Evolutionary conservation across 2,113 vertebrate genomes (phyloP).

Genomic region (Saimiri boliviensis): DNA sequence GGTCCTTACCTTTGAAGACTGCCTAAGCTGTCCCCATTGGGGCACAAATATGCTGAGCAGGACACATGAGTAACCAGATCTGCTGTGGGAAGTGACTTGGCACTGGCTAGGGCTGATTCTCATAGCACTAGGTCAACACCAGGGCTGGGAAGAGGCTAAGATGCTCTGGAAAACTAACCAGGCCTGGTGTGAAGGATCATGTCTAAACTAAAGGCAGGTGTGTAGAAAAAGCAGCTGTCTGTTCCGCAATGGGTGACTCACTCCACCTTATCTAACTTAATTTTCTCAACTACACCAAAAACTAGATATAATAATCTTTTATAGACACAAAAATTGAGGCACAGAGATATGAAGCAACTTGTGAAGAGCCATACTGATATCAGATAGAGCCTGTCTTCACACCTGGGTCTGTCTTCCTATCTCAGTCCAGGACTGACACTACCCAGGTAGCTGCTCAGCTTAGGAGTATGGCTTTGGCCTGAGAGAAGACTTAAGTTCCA

Average conservation of each 20-base stretch:
- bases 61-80: neutral
- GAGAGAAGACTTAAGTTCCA: neutral
- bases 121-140: neutral
- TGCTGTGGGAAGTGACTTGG: neutral
- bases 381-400: neutral
- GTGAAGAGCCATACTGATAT: neutral
- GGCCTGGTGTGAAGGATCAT: neutral
- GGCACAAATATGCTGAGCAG: neutral
- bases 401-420: neutral
- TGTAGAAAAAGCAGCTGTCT: neutral
- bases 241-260: neutral
- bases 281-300: neutral
- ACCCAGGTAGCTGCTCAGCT: neutral
- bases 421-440: neutral
- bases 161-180: neutral
- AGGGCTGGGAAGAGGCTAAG: neutral
- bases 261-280: neutral
- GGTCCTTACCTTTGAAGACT: neutral
- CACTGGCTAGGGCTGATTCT: neutral
- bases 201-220: neutral
- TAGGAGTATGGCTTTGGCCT: neutral
- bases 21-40: neutral
- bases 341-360: neutral
- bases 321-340: neutral
- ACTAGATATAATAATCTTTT: neutral